phyloP scores from a whole-genome alignment of 53 echinoderm and acorn worm genomes.

The Paracentrotus lividus region DNA sequence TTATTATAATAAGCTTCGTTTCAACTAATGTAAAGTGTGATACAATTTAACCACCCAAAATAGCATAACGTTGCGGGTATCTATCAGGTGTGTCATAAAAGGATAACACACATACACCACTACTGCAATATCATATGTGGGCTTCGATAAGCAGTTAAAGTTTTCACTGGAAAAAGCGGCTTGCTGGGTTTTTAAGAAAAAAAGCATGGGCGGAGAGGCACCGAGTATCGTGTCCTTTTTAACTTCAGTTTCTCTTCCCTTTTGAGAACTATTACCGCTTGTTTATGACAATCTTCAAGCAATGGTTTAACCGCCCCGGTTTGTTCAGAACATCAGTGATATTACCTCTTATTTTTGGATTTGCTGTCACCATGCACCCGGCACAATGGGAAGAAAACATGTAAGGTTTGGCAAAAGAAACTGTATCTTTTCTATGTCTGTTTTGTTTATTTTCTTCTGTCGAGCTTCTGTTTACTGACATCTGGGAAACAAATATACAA shows the following conservation, averaged over 20 bases:
- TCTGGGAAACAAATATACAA: neutral
- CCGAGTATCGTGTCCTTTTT: too few species aligned
- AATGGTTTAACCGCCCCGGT: slow-evolving; percentile 24
- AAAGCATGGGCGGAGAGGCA: neutral
- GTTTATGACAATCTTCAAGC: neutral
- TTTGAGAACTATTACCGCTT: neutral
- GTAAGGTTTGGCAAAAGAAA: slow-evolving; percentile 18
- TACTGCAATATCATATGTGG: neutral
- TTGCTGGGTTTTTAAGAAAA: neutral
- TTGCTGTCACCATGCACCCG: slow-evolving; percentile 38
- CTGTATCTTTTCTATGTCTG: neutral
- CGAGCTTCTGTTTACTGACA: neutral
- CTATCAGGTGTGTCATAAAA: too few species aligned
- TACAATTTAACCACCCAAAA: neutral
- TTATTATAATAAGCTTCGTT: neutral
- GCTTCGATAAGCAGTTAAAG: neutral
- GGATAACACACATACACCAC: neutral
- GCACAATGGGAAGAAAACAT: slow-evolving; percentile 31
- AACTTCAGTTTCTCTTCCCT: neutral
- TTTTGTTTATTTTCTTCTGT: too few species aligned
- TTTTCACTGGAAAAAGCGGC: neutral
- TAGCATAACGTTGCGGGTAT: neutral
- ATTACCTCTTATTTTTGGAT: slow-evolving; percentile 8
- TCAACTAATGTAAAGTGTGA: neutral
- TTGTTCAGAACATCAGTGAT: slow-evolving; percentile 19